phyloP scores from a whole-genome alignment of 2,113 vertebrate genomes.

The human (Homo sapiens) region DNA sequence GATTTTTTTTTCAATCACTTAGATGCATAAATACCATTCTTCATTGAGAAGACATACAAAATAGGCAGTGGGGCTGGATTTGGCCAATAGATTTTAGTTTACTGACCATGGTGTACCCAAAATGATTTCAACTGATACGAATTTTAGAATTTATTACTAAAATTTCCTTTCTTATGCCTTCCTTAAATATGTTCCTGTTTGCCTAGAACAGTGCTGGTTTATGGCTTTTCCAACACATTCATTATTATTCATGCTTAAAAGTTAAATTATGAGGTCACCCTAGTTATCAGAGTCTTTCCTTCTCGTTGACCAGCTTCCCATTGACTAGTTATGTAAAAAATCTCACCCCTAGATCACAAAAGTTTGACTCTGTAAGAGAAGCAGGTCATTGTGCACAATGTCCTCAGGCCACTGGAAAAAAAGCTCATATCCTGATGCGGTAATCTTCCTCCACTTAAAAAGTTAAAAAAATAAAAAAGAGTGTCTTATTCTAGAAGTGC shows the following conservation, averaged over 20 bases:
- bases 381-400: rapidly evolving
- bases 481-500: neutral
- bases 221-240: neutral
- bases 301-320: neutral
- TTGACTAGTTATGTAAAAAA: neutral
- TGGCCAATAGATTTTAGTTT: neutral
- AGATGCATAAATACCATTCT: neutral
- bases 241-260: neutral
- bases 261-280: neutral
- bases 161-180: neutral
- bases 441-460: neutral
- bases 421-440: neutral
- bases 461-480: neutral
- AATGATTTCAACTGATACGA: neutral
- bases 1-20: neutral
- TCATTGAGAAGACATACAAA: neutral
- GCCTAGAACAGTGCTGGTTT: neutral
- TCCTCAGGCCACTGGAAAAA: neutral
- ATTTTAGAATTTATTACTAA: neutral
- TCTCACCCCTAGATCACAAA: neutral
- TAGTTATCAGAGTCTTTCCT: neutral
- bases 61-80: neutral
- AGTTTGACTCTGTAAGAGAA: neutral
- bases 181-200: neutral
- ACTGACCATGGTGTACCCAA: neutral